Base-by-base conservation (phyloP, 2,797 vertebrate species). In the Ptychadena robeensis region DNA sequence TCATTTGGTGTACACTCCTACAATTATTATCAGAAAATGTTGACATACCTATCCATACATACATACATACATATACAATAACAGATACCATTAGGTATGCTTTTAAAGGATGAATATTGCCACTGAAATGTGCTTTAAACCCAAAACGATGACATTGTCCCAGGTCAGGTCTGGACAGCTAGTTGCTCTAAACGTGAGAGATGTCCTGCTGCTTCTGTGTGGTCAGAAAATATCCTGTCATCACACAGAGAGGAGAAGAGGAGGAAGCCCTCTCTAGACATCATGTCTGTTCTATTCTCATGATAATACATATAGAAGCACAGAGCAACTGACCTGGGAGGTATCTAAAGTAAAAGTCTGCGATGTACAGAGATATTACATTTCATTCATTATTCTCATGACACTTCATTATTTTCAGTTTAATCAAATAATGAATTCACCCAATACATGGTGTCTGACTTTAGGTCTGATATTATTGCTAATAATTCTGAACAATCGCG, bases 151-250 rank as follows among this genome's bases (percentile, higher is more conserved):
- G 32, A 68, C 74, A 57, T 30, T 25, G 68, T 78, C 81, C 81
- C 81, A 40, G 25, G 72, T 37, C 81, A 65, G 38, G 34, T 34
- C 18, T 64, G 44, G 73, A 73, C 72, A 65, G 67, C 67, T 15
- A 66, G 48, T 72, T 83, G 57, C 59, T 15, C 64, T 63, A 34
- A 76, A 61, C 53, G 66, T 78, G 32, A 72, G 59, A 73, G 66
- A 59, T 27, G 59, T 83, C 67, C 38, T 32, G 37, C 63, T 78
- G 74, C 68, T 83, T 78, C 74, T 83, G 74, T 83, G 81, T 83
- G 74, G 81, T 68, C 81, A 5, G 77, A 78, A 63, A 78, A 82
- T 65, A 61, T 77, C 59, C 73, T 75, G 73, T 77, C 35, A 71
- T 71, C 73, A 35, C 27, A n/a, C 28, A 40, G 9, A 70, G 65